Base-by-base conservation (phyloP, 2,888 invertebrate genomes). In the Chymomyza amoena region DNA sequence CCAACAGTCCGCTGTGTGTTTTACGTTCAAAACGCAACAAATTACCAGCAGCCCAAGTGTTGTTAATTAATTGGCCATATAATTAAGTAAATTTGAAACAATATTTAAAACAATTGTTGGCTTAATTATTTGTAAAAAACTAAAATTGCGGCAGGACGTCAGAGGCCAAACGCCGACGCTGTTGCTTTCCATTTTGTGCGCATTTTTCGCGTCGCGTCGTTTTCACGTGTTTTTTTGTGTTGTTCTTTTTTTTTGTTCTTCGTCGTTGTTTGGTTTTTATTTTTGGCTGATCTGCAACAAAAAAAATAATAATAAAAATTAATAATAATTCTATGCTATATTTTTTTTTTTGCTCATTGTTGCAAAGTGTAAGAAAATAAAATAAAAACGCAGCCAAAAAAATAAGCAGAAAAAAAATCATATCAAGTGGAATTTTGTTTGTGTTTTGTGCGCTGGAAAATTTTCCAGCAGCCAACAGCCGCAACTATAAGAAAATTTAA, bases 201-300 rank as follows among this genome's bases (percentile, higher is more conserved):
- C 39, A 45, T 65, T 77, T 76, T 66, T 79, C 73, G 54, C 54
- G 77, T 78, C 62, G 25, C 75, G 70, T 61, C 15, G 15, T 69
- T 64, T 69, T 64, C 32, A 54, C 54, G 25, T 61, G 66, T 39
- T 36, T 61, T 65, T 25, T 45, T 20, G 64, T 39, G 20, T 65
- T 57, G 51, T 60, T 51, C 6, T 28, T 32, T 51, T 18, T 28
- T 64, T 45, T 39, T 18, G 18, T 64, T 16, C 36, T 66, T 32
- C 25, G 25, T 32, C 25, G 25, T 61, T 75, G 61, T 65, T 61
- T 20, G 20, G 20, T 61, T 75, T 59, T 65, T 61, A 28, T 20
- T 50, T 16, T 2, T 61, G 36, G 32, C 16, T 61, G n/a, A 57
- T 10, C 66, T 64, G 68, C 69, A 62, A 60, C 51, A 69, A 36